phyloP scores from a whole-genome alignment of 2,888 invertebrate genomes.

The Netelia melanura region DNA sequence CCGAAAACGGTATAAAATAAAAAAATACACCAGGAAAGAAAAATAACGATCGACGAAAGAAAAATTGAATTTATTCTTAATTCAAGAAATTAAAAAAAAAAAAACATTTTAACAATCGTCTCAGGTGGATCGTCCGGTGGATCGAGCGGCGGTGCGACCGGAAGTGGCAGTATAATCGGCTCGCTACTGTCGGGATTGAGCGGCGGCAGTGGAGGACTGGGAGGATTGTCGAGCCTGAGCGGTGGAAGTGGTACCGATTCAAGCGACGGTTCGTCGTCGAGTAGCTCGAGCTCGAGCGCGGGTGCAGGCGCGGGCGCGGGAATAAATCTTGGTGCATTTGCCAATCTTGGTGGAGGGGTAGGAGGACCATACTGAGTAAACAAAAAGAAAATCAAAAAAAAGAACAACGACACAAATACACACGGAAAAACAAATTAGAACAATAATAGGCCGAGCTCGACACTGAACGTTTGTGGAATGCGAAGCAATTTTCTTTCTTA shows the following conservation, averaged over 20 bases:
- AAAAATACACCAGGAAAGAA: neutral
- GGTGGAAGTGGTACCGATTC: constrained; percentile 64
- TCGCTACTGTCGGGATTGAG: constrained; percentile 71
- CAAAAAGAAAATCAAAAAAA: constrained; percentile 25
- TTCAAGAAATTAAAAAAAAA: constrained; percentile 3
- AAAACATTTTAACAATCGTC: constrained; percentile 19
- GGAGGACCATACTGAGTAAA: constrained; percentile 73
- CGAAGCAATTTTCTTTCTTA: constrained; percentile 25
- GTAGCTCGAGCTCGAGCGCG: constrained; percentile 60
- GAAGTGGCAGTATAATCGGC: constrained; percentile 71
- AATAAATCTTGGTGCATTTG: constrained; percentile 78
- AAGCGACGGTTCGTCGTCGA: constrained; percentile 53
- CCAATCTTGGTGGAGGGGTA: constrained; percentile 76
- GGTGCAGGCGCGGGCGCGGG: constrained; percentile 73
- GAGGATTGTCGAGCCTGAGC: constrained; percentile 42
- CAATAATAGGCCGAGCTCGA: constrained; percentile 25
- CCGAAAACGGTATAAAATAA: constrained; percentile 49
- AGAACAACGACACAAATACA: neutral
- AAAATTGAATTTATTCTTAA: neutral
- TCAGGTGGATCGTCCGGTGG: constrained; percentile 68
- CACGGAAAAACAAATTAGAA: neutral
- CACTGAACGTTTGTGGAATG: constrained; percentile 12
- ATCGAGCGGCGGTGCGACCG: constrained; percentile 65
- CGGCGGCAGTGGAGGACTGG: constrained; percentile 68
- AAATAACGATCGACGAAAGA: neutral